A percentile compares a stretch with the other conserved stretches of the same genome.
Evolutionary conservation across 2,888 invertebrate genomes (phyloP).

Genomic region (Leucoptera coffeella): DNA sequence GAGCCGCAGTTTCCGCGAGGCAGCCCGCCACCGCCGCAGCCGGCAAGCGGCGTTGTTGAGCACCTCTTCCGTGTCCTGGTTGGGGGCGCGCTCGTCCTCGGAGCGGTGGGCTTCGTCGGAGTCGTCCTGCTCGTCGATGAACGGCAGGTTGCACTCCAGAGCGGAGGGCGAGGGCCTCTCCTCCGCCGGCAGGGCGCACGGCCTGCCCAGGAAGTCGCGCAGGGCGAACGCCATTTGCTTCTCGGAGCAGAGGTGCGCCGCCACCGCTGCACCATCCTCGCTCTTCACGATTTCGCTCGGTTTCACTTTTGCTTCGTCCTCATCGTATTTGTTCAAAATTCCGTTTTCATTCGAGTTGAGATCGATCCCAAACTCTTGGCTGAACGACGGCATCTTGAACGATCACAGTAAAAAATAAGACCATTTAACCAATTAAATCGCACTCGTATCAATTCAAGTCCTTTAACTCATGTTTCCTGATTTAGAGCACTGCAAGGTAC

Average conservation of each 20-base stretch:
- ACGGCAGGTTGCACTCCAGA: conserved; percentile 21
- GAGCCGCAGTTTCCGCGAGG: conserved; percentile 40
- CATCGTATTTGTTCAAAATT: conserved; percentile 18
- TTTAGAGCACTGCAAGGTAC: no score
- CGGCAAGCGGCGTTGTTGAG: conserved; percentile 40
- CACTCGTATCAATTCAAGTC: no score
- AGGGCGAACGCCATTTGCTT: conserved; percentile 30
- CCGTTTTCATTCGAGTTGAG: conserved; percentile 28
- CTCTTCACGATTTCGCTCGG: conserved; percentile 14
- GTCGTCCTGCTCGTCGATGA: conserved; percentile 28
- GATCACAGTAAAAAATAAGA: no score
- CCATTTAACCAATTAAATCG: no score
- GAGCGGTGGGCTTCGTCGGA: conserved; percentile 18
- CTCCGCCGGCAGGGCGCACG: background rate
- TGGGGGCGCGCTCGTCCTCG: conserved; percentile 22
- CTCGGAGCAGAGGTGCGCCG: conserved; percentile 13
- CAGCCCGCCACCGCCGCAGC: conserved; percentile 42
- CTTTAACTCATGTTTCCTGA: no score
- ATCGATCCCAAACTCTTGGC: conserved; percentile 36
- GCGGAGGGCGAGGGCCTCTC: conserved; percentile 13
- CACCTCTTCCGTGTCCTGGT: conserved; percentile 28
- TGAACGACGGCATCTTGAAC: conserved; percentile 37
- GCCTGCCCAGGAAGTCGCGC: conserved; percentile 26
- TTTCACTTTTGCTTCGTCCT: conserved; percentile 14
- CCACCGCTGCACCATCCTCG: conserved; percentile 11